Percentiles rank a stretch among this genome's conserved stretches.
phyloP scores from a whole-genome alignment of 2,113 vertebrate species.

The Geococcyx californianus region DNA sequence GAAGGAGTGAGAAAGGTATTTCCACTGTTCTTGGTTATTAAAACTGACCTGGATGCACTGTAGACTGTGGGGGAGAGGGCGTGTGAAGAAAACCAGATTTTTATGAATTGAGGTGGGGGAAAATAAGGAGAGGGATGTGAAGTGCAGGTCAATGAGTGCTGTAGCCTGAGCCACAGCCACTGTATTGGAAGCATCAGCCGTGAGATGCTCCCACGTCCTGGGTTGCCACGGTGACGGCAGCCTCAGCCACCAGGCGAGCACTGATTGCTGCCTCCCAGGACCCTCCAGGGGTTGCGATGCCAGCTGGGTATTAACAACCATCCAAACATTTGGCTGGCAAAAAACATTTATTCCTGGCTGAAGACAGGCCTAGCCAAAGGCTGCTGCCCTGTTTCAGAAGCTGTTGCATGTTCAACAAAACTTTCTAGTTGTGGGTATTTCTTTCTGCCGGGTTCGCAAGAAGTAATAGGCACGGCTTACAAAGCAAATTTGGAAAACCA shows the following conservation, averaged over 20 bases:
- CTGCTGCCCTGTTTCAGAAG: not conserved
- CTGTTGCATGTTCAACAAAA: constrained; percentile 54
- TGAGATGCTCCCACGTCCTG: constrained; percentile 46
- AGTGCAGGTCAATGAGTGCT: not conserved
- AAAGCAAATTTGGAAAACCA: not conserved
- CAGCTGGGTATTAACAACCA: not conserved
- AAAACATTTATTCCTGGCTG: fast-evolving
- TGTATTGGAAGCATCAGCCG: constrained; percentile 2
- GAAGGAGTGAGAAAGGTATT: constrained; percentile 31
- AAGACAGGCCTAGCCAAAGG: fast-evolving
- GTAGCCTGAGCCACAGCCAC: not conserved
- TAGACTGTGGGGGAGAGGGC: not conserved
- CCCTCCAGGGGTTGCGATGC: not conserved
- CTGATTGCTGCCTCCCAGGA: constrained; percentile 57
- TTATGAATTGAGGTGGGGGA: constrained; percentile 40
- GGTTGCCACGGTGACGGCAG: constrained; percentile 75
- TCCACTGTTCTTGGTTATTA: constrained; percentile 26
- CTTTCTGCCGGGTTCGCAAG: not conserved
- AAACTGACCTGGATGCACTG: not conserved
- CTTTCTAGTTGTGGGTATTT: not conserved
- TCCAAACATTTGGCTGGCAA: not conserved
- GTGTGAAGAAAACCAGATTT: not conserved
- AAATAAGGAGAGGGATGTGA: not conserved
- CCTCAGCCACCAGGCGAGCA: constrained; percentile 55
- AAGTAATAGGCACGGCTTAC: not conserved